phyloP scores from a whole-genome alignment of 1,140 invertebrate genomes.

The Nautilus pompilius region DNA sequence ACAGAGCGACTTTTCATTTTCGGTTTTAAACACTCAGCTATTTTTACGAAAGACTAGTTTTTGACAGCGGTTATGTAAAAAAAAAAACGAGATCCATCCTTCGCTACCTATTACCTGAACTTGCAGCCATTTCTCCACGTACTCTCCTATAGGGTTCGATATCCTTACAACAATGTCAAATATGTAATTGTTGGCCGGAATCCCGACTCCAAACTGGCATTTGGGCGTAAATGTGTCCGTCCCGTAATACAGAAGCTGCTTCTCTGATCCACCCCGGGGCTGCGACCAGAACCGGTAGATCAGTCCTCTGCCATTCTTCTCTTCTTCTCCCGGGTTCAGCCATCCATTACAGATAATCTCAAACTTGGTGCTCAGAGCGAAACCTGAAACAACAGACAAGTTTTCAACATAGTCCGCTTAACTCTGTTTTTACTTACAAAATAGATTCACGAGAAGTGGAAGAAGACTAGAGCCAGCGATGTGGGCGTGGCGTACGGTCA shows the following conservation, averaged over 20 bases:
- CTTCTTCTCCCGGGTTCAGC: constrained; percentile 36
- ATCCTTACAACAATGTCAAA: constrained; percentile 32
- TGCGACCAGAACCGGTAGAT: constrained; percentile 33
- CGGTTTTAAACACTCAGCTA: neutral
- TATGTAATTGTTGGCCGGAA: constrained; percentile 15
- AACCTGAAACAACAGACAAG: too few relatives aligned
- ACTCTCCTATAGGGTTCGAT: constrained; percentile 36
- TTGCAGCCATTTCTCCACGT: constrained; percentile 23
- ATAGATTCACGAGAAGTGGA: too few relatives aligned
- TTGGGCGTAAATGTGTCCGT: constrained; percentile 32
- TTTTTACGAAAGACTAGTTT: neutral
- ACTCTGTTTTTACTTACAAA: too few relatives aligned
- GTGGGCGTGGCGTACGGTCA: too few relatives aligned
- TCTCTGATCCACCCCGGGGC: constrained; percentile 15
- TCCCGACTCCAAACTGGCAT: constrained; percentile 29
- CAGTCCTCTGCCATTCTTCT: constrained; percentile 21
- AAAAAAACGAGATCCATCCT: too few relatives aligned
- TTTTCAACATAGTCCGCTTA: too few relatives aligned
- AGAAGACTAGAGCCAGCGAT: too few relatives aligned
- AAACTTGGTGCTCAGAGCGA: constrained; percentile 28
- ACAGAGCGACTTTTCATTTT: too few relatives aligned
- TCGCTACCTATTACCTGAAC: constrained; percentile 22
- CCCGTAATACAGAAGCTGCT: constrained; percentile 36
- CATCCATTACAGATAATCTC: constrained; percentile 30
- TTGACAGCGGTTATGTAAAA: too few relatives aligned